Percentiles rank a stretch among this genome's conserved stretches.
These are phyloP conservation scores for Fringilla coelebs DNA, from an alignment of 2,797 vertebrate genomes.

Conservation along the genomic window DNA sequence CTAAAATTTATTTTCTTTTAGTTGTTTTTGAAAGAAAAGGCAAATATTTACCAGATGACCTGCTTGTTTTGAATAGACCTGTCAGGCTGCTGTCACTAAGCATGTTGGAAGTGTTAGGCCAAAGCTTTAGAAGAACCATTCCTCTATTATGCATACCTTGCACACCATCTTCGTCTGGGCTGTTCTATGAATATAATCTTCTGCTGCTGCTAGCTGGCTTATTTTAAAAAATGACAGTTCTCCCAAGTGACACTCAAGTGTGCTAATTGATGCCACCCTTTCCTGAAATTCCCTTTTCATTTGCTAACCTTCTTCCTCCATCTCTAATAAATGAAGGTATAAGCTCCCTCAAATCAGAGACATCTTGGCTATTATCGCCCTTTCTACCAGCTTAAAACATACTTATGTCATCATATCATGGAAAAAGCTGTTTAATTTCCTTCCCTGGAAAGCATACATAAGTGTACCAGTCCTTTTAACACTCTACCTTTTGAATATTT, in stretches of 20 bases:
- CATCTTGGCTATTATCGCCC: fast-evolving
- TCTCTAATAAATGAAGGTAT: background rate
- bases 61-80: background rate
- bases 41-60: background rate
- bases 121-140: background rate
- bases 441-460: background rate
- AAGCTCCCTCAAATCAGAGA: background rate
- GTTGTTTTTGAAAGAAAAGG: background rate
- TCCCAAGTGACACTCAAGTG: background rate
- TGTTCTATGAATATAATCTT: background rate
- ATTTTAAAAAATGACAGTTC: background rate
- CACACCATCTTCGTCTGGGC: background rate
- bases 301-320: background rate
- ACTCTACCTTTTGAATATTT: background rate
- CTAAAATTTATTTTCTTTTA: background rate
- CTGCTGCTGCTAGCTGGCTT: background rate
- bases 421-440: background rate
- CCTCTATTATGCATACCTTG: background rate
- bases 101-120: background rate
- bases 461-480: background rate
- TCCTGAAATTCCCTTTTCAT: background rate
- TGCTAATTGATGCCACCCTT: background rate
- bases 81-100: background rate
- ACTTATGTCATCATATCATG: background rate
- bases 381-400: background rate